Evolutionary conservation across 2,888 invertebrate species (phyloP).

Genomic region (Dicyrtoma fusca): DNA sequence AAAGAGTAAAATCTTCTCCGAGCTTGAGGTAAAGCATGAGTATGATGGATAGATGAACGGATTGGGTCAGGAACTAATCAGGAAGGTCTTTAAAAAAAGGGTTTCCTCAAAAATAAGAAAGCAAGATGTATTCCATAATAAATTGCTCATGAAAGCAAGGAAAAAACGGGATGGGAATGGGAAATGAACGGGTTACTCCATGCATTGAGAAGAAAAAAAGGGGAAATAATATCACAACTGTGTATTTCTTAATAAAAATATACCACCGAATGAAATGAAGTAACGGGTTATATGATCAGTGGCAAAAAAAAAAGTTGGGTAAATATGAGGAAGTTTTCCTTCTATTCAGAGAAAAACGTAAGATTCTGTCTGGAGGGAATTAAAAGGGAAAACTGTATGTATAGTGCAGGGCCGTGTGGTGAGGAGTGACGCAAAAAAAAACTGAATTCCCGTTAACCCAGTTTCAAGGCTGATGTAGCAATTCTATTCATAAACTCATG

Average conservation of each 20-base stretch:
- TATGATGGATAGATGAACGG: too few species aligned
- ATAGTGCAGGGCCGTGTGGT: background rate
- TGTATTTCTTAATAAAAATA: conserved; percentile 16
- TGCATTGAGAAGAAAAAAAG: background rate
- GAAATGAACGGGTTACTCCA: conserved; percentile 23
- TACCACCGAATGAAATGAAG: conserved; percentile 20
- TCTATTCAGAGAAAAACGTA: background rate
- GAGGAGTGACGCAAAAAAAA: conserved; percentile 12
- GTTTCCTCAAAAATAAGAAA: background rate
- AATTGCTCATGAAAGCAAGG: conserved; percentile 1
- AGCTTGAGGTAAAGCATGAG: too few species aligned
- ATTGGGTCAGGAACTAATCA: too few species aligned
- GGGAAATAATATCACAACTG: background rate
- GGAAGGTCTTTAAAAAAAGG: too few species aligned
- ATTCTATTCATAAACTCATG: conserved; percentile 16
- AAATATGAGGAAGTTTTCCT: conserved; percentile 7
- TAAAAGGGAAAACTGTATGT: background rate
- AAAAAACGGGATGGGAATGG: conserved; percentile 14
- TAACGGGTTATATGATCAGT: conserved; percentile 40
- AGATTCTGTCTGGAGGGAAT: too few species aligned
- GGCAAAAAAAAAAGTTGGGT: conserved; percentile 25
- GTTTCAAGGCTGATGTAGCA: conserved; percentile 21
- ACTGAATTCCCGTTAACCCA: conserved; percentile 38
- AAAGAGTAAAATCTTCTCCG: too few species aligned
- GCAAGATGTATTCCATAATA: background rate